A percentile compares a stretch with the other conserved stretches of the same genome.
These are phyloP conservation scores for Promerops cafer DNA, from an alignment of 2,113 vertebrate genomes.

Conservation along the genomic window DNA sequence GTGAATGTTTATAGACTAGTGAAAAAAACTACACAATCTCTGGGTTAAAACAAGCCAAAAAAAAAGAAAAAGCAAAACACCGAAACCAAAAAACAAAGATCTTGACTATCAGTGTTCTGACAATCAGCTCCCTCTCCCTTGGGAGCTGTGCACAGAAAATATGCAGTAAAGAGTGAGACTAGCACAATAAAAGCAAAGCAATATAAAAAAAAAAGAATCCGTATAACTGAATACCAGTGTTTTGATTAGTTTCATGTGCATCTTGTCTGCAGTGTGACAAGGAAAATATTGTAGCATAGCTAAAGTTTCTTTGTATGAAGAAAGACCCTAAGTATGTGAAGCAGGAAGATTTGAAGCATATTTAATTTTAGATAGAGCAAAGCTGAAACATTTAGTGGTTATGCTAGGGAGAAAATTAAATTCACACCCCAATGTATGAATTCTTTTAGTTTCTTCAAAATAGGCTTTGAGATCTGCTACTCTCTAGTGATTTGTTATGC, in stretches of 20 bases:
- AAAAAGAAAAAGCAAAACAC: not conserved
- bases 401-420: not conserved
- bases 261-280: not conserved
- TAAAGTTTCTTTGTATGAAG: not conserved
- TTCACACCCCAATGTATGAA: not conserved
- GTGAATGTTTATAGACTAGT: not conserved
- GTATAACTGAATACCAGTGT: not conserved
- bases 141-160: not conserved
- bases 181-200: conserved; percentile 10
- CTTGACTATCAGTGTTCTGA: not conserved
- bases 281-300: not conserved
- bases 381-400: not conserved
- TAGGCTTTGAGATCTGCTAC: not conserved
- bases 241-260: not conserved
- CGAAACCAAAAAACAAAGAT: not conserved
- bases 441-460: not conserved
- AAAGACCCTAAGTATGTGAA: not conserved
- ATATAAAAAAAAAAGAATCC: not conserved
- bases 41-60: not conserved
- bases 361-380: not conserved
- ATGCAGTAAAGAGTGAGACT: not conserved
- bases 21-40: not conserved
- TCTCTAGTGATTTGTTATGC: not conserved
- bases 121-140: not conserved
- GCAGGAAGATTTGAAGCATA: not conserved